Evolutionary conservation across 2,888 invertebrate genomes (phyloP), one percentile per base, ranked within the genome.

Genomic region (Altica lythri): DNA sequence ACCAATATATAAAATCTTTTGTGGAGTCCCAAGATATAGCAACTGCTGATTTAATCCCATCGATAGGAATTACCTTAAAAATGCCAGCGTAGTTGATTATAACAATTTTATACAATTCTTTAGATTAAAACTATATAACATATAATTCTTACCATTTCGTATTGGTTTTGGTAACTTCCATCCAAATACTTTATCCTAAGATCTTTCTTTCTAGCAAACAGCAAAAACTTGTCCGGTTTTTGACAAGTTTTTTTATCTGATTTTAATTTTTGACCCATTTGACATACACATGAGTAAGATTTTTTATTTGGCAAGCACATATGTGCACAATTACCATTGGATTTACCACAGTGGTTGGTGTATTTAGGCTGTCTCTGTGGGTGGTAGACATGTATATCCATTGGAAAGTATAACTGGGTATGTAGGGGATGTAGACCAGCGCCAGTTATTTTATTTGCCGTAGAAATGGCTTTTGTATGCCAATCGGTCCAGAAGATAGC

Each of bases 401-500:
- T 94, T 0, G 94, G 94, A 60, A 90, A 90, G 71, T 90, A 89
- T 5, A 92, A 80, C 46, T 88, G 86, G 18, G 88, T 86, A 68
- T 90, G 89, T 1, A 94, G 85, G 0, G 86, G 88, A 61, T 87
- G 85, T 66, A 88, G 86, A 0, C 88, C 89, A 69, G 85, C 86
- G 2, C 91, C 91, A 0, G 87, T 89, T 8, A 84, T 82, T 77
- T 91, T 91, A 71, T 89, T 91, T 0, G 92, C 92, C 6, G 89
- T 88, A 18, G 91, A 89, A 58, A 95, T 93, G 42, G 91, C 89
- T 70, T 92, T 93, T 0, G 93, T 93, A 70, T 92, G 91, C 94
- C 91, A 91, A 72, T 95, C 95, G 0, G 94, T 95, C 94, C 94
- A 95, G 71, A 90, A 95, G 65, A 95, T 85, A 1, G 89, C 87